Conservation (phyloP, 2,797 vertebrate species). For the Sebastes jordani region DNA sequence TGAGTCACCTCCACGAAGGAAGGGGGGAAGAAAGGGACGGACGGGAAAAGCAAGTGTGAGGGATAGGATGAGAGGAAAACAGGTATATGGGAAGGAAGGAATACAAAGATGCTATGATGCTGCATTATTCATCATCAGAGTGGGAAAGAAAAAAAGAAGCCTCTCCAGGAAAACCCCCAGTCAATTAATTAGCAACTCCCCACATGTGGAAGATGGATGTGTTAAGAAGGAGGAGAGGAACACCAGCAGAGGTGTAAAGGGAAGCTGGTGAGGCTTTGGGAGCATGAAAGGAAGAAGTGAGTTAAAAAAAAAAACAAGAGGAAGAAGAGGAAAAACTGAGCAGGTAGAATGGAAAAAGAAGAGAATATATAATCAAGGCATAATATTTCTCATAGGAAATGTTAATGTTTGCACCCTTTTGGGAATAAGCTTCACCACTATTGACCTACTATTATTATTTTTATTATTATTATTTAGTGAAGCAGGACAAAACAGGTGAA, state of each 20-base stretch:
- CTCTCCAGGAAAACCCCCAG: constrained; percentile 30
- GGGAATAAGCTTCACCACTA: background rate
- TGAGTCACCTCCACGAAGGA: constrained; percentile 44
- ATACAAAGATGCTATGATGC: background rate
- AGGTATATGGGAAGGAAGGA: background rate
- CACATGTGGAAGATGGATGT: constrained; percentile 15
- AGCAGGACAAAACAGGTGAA: too few relatives aligned
- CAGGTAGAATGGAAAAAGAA: too few relatives aligned
- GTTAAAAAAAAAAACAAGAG: background rate
- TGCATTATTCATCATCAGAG: constrained; percentile 21
- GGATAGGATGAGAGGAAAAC: background rate
- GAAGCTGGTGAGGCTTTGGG: background rate
- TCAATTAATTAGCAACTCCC: constrained; percentile 60
- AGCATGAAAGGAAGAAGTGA: background rate
- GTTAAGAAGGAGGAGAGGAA: background rate
- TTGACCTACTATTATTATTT: background rate
- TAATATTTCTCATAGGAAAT: background rate
- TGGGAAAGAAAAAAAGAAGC: background rate
- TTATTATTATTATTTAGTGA: too few relatives aligned
- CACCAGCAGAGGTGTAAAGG: background rate
- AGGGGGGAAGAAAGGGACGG: background rate
- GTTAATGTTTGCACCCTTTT: background rate
- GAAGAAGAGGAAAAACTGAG: background rate
- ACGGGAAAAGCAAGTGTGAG: background rate
- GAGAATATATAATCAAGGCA: too few relatives aligned